These are phyloP conservation scores for Accipiter virgatus DNA, from an alignment of 2,113 vertebrate species.

Conservation along the genomic window DNA sequence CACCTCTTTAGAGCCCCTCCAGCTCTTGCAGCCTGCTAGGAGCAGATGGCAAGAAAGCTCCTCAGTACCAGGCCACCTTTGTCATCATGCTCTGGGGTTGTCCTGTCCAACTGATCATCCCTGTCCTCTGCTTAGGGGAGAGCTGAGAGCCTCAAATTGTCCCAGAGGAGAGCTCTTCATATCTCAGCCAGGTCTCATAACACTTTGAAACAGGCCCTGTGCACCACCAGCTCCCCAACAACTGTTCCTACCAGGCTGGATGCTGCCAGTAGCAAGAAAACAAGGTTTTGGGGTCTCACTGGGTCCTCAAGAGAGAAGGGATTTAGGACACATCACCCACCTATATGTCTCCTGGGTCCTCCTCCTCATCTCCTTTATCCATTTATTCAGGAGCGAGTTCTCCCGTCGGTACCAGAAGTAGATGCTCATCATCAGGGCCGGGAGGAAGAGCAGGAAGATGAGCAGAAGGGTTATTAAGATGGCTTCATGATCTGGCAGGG, in stretches of 20 bases:
- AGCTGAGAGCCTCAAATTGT: background rate
- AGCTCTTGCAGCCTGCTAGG: background rate
- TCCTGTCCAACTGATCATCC: background rate
- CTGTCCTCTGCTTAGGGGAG: background rate
- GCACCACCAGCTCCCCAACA: background rate
- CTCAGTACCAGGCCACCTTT: rapidly evolving
- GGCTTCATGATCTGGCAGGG: slow-evolving; percentile 71
- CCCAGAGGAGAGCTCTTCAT: background rate
- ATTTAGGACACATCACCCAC: background rate
- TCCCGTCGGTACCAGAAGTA: slow-evolving; percentile 83
- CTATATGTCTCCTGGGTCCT: slow-evolving; percentile 44
- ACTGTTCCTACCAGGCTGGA: background rate
- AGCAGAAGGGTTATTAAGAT: slow-evolving; percentile 76
- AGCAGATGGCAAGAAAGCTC: background rate
- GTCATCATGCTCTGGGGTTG: background rate
- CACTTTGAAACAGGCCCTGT: background rate
- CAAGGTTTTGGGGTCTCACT: rapidly evolving
- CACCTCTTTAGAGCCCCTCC: background rate
- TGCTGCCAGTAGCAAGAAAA: background rate
- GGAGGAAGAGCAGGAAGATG: slow-evolving; percentile 82
- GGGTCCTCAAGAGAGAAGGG: background rate
- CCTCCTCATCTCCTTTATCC: slow-evolving; percentile 73
- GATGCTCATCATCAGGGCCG: slow-evolving; percentile 66
- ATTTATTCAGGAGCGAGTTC: slow-evolving; percentile 72
- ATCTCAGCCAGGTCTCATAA: background rate